A percentile compares a stretch with the other conserved stretches of the same genome.
phyloP scores from a whole-genome alignment of 2,888 invertebrate genomes.

The Rotaria magnacalcarata region DNA sequence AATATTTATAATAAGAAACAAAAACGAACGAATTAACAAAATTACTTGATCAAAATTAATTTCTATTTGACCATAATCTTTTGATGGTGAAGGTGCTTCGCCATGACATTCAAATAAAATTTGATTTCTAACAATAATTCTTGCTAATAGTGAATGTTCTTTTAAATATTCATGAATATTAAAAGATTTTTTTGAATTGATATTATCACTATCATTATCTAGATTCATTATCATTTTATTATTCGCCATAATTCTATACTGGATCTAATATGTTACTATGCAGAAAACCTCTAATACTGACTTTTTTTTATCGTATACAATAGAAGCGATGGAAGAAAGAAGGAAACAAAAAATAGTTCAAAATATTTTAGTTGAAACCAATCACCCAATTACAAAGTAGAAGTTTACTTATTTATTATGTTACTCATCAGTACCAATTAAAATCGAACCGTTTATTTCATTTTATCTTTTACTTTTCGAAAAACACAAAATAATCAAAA shows the following conservation, averaged over 20 bases:
- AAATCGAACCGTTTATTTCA: too few species aligned
- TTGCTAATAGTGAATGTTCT: neutral
- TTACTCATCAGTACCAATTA: too few species aligned
- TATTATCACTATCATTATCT: neutral
- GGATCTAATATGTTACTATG: neutral
- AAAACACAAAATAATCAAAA: too few species aligned
- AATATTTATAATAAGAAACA: neutral
- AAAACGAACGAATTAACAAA: neutral
- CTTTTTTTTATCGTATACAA: too few species aligned
- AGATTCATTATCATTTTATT: neutral
- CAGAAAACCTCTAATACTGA: neutral
- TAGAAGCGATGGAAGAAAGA: too few species aligned
- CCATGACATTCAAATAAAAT: neutral
- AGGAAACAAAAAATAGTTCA: too few species aligned
- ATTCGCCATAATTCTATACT: neutral
- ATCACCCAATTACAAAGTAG: too few species aligned
- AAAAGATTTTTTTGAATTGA: neutral
- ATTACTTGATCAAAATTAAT: neutral
- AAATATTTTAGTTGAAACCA: too few species aligned
- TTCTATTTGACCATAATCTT: conserved; percentile 25
- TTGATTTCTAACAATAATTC: neutral
- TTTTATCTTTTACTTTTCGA: too few species aligned
- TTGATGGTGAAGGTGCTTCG: conserved; percentile 30
- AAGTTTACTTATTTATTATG: too few species aligned
- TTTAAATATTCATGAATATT: neutral